Evolutionary conservation across 2,888 invertebrate species (phyloP), one percentile per base, ranked within the genome.

Genomic region (Melanostoma scalare): DNA sequence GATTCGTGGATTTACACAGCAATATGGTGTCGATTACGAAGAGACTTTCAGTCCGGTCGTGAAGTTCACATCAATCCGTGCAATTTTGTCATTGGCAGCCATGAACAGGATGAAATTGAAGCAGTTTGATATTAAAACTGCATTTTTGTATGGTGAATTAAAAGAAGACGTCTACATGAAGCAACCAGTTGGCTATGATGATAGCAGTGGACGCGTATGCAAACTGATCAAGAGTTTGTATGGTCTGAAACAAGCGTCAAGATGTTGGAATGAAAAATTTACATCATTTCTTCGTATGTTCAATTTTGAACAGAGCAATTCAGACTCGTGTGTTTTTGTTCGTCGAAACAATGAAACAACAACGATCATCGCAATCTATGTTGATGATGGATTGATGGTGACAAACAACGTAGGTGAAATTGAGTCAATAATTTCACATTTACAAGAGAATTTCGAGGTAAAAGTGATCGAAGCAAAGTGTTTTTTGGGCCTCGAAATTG

Each of bases 61-160:
- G 44, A 67, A 56, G 31, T 56, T 65, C 36, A 55, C 56, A n/a
- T 74, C 48, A 6, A 38, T 72, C 3, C 31, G 61, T 30, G 6
- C 53, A 9, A 55, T 81, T 33, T 33, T 85, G 4, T 30, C 40
- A 3, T 63, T 88, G 20, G 86, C 87, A n/a, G 87, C 87, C 46
- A 85, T 36, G 33, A 55, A 46, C 20, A 52, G 52, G 1, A 10
- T 42, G 20, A 40, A 60, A 40, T 31, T 69, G 5, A 53, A 87
- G 3, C 36, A 79, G 6, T 60, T 55, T 44, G 73, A 82, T 8
- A 44, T 82, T 10, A 78, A 69, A 30, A 72, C 61, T 3, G 68
- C 60, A 9, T 75, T 81, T 60, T 55, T 78, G 6, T 67, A 81
- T 63, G 77, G 75, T 4, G 33, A 58, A 10, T 46, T 81, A 8